Evolutionary conservation across 2,113 vertebrate genomes (phyloP), one percentile per base, ranked within the genome.

Genomic region (Myrmecobius fasciatus): DNA sequence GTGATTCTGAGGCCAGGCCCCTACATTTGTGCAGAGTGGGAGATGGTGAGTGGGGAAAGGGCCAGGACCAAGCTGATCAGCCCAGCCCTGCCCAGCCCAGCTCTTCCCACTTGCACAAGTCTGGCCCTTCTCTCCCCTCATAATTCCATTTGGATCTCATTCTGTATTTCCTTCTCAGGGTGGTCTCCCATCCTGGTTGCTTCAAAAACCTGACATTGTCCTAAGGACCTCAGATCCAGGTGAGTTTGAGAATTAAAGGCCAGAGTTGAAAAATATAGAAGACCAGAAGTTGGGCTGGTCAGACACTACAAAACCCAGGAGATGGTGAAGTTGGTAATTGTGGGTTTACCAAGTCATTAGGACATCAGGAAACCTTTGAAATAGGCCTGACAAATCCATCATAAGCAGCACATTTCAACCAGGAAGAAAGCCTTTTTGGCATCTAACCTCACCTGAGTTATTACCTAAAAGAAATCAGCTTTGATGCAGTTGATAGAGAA

Each of bases 1-100:
- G 99, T 99, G 95, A 99, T 99, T 96, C 98, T 99, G 96, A 99
- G 99, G 7, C 99, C 99, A 0, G 99, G 99, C 91, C 99, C 99
- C 9, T 99, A 99, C 98, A 99, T 99, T 98, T 99, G 99, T 98
- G 99, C 99, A 0, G 99, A 99, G 96, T 99, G 99, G 99, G 99
- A 99, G 95, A 99, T 99, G 99, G 99, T 99, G 96, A 99, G 93
- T 96, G 31, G 94, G 90, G 94, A 93, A 56, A 89, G 75, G 94
- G 28, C 43, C n/a, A 60, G 91, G 91, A 56, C n/a, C 14, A 46
- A 53, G 92, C 89, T 28, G 89, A 47, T 25, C 24, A 11, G 9
- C 26, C 31, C n/a, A n/a, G n/a, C n/a, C n/a, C n/a, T n/a, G n/a
- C n/a, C 49, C 36, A 24, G n/a, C 36, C 83, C 93, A 89, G 36